These are phyloP conservation scores for Microdon myrmicae DNA, from an alignment of 2,888 invertebrate genomes.

Conservation along the genomic window DNA sequence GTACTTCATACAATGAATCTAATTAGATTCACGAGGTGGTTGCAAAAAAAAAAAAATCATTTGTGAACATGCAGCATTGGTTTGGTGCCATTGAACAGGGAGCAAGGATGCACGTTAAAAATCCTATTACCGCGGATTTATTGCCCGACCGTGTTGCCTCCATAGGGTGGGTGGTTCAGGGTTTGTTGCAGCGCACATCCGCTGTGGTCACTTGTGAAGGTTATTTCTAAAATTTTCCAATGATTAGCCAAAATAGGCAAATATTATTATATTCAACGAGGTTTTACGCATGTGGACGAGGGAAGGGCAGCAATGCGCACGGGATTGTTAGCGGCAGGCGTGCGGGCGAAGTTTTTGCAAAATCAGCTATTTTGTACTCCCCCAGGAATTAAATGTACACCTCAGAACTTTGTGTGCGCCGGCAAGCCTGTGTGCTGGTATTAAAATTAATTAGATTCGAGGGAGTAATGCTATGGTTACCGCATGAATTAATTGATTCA, in stretches of 20 bases:
- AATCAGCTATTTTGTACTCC: constrained; percentile 41
- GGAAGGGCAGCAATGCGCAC: neutral
- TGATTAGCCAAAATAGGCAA: constrained; percentile 54
- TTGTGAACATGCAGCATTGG: constrained; percentile 40
- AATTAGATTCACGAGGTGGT: too few species aligned
- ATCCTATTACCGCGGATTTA: constrained; percentile 52
- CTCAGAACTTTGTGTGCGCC: neutral
- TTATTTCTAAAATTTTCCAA: constrained; percentile 54
- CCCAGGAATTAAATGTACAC: constrained; percentile 51
- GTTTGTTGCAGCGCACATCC: neutral
- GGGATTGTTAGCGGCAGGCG: constrained; percentile 53
- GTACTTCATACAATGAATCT: too few species aligned
- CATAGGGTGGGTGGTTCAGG: constrained; percentile 11
- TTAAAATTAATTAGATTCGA: constrained; percentile 68
- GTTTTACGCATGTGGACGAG: neutral
- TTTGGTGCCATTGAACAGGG: constrained; percentile 21
- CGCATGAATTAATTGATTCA: constrained; percentile 68
- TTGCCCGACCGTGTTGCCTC: constrained; percentile 31
- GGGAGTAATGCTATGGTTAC: constrained; percentile 66
- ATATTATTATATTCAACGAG: constrained; percentile 52
- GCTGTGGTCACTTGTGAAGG: constrained; percentile 45
- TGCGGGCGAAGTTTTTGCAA: constrained; percentile 53
- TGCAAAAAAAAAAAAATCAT: constrained; percentile 40
- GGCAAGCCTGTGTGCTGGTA: constrained; percentile 58
- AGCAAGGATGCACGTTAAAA: constrained; percentile 41